Evolutionary conservation across 2,888 invertebrate genomes (phyloP), one percentile per base, ranked within the genome.

Genomic region (Cartodere bifasciata): DNA sequence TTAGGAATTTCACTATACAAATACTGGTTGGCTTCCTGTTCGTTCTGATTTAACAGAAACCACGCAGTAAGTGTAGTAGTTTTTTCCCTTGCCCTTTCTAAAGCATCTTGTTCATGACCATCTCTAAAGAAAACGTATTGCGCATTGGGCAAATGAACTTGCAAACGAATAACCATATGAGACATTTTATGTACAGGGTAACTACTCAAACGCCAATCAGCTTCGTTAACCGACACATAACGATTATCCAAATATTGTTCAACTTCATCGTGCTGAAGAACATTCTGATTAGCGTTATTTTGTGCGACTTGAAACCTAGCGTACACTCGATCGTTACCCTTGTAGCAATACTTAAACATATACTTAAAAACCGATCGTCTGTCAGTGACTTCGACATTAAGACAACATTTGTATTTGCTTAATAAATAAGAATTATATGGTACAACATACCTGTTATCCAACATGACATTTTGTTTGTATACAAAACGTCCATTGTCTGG

Each of bases 361-460:
- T 49, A 49, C 38, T 41, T 48, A 27, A 49, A 50, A 42, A 35
- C 42, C 9, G 6, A 7, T 20, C 6, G n/a, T 34, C 25, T 39
- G 1, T 46, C 30, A 16, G 42, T 44, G 14, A 47, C 30, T 40
- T 50, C 46, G 16, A 50, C 47, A 36, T 51, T 52, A 6, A 51
- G 48, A 31, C 50, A 49, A 32, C 40, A 40, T 38, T 49, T 44
- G 29, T 46, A 46, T 25, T 39, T 31, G 9, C 28, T 15, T 10
- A 37, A 36, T 16, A 46, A 25, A 23, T 35, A 34, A 13, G 43
- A 39, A 37, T 40, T 43, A 16, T 45, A 50, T 10, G 51, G 50
- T 5, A 56, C 54, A 14, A 50, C 46, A 41, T 48, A 48, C 6
- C 43, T 37, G 37, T 55, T 55, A 36, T 55, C 51, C 3, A 6